phyloP scores from a whole-genome alignment of 2,797 vertebrate genomes.

The Scolopax rusticola region DNA sequence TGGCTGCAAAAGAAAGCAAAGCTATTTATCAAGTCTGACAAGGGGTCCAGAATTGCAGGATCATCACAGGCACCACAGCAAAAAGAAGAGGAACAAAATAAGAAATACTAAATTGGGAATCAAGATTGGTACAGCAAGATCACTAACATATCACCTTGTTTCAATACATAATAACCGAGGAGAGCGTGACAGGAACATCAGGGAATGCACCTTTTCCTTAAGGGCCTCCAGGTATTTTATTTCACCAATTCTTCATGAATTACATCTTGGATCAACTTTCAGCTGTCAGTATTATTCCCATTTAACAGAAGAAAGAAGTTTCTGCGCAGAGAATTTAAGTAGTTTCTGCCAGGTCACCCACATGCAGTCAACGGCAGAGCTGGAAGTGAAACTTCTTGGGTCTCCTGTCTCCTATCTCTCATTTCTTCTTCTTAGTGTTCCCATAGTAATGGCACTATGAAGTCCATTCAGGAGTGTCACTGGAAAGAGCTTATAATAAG shows the following conservation, averaged over 20 bases:
- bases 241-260: not conserved
- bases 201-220: not conserved
- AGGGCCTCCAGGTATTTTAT: not conserved
- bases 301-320: not conserved
- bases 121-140: constrained; percentile 30
- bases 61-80: constrained; percentile 46
- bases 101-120: constrained; percentile 59
- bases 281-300: not conserved
- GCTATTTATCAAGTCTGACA: constrained; percentile 75
- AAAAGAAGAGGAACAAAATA: constrained; percentile 14
- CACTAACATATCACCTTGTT: constrained; percentile 33
- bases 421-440: not conserved
- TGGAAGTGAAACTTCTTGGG: not conserved
- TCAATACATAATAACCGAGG: not conserved
- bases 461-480: not conserved
- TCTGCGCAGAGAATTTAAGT: not conserved
- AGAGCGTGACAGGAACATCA: not conserved
- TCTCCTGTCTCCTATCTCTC: not conserved
- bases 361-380: not conserved
- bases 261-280: constrained; percentile 6
- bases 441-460: not conserved
- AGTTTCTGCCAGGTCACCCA: not conserved
- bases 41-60: constrained; percentile 54
- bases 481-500: not conserved
- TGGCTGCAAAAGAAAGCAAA: constrained; percentile 65